phyloP scores from a whole-genome alignment of 2,888 invertebrate species.

The Prenolepis imparis region DNA sequence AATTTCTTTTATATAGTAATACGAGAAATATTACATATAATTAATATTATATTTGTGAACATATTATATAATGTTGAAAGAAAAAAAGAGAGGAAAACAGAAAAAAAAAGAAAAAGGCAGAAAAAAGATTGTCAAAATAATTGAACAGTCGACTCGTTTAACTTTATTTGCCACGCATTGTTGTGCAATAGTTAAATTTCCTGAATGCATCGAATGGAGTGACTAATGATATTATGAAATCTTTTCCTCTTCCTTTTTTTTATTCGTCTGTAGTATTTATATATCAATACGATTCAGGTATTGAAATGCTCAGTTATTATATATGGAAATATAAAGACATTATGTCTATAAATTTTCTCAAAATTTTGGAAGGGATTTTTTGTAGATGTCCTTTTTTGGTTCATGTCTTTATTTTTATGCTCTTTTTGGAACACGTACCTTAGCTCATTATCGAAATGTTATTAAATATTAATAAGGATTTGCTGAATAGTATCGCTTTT shows the following conservation, averaged over 20 bases:
- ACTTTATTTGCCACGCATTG: neutral
- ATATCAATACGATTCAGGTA: neutral
- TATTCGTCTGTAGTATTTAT: neutral
- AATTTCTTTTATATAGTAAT: neutral
- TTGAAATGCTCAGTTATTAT: neutral
- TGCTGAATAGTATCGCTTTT: neutral
- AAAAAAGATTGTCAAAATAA: neutral
- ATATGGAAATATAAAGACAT: neutral
- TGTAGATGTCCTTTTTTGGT: too few relatives aligned
- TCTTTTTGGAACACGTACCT: neutral
- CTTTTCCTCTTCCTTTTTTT: neutral
- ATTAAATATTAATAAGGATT: neutral
- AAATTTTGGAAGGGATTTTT: too few relatives aligned
- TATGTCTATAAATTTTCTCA: neutral
- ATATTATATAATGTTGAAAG: neutral
- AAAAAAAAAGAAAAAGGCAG: neutral
- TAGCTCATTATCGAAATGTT: neutral
- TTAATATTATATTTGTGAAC: neutral
- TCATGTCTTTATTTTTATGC: neutral
- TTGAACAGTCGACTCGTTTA: neutral
- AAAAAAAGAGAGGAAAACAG: neutral
- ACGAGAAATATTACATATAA: neutral
- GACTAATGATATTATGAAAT: neutral
- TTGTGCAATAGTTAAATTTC: conserved; percentile 45
- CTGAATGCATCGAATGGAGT: neutral